phyloP scores from a whole-genome alignment of 2,797 vertebrate species.

The Botia almorhae region DNA sequence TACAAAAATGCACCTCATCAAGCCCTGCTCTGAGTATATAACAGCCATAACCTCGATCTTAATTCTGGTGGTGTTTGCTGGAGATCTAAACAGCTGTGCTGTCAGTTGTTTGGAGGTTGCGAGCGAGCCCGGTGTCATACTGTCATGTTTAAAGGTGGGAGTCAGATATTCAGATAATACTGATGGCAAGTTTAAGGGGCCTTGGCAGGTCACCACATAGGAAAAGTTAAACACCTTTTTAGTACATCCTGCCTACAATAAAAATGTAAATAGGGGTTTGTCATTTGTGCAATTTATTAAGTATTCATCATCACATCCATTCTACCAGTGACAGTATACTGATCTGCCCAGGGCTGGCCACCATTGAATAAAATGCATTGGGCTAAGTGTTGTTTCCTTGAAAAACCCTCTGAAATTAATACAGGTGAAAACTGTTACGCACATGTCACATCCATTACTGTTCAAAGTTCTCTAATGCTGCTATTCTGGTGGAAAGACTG shows the following conservation, averaged over 20 bases:
- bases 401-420: conserved; percentile 12
- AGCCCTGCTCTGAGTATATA: conserved; percentile 56
- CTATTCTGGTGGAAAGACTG: conserved; percentile 13
- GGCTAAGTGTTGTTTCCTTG: background rate
- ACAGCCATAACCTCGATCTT: conserved; percentile 70
- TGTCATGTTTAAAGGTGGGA: conserved; percentile 37
- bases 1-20: conserved; percentile 58
- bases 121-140: conserved; percentile 4
- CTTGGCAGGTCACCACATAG: background rate
- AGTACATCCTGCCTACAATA: background rate
- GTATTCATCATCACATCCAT: background rate
- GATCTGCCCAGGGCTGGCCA: background rate
- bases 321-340: background rate
- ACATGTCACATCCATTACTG: conserved; percentile 33
- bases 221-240: background rate
- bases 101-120: conserved; percentile 50
- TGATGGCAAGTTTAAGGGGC: background rate
- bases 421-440: background rate
- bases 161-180: conserved; percentile 1
- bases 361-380: conserved; percentile 8
- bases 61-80: conserved; percentile 69
- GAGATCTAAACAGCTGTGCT: conserved; percentile 68
- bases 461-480: background rate
- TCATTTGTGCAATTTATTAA: background rate
- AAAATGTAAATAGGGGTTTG: background rate